Evolutionary conservation across 2,797 vertebrate genomes (phyloP), one percentile per base, ranked within the genome.

Genomic region (Pseudochaenichthys georgianus): DNA sequence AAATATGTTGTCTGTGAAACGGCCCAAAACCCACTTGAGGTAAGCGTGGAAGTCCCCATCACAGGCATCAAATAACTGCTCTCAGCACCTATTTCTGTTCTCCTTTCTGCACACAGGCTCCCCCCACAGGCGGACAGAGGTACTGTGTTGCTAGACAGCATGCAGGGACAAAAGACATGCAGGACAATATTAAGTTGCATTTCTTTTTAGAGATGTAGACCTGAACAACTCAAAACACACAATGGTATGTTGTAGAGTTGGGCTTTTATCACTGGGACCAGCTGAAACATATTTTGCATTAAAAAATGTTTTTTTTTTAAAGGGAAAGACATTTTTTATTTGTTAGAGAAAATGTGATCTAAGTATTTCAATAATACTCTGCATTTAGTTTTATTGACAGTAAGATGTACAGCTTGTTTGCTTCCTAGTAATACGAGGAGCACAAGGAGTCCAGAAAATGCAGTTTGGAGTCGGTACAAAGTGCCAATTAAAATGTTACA

Each of bases 11-110:
- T 92, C 83, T 91, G 88, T 86, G 91, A 92, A 92, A 92, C 89
- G 84, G 87, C 87, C 87, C 87, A 74, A 91, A 93, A 94, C 90
- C 87, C 89, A 92, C 92, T 93, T 92, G 86, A 92, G 89, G 88
- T 89, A 86, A 91, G 85, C 72, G 50, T 91, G 92, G 91, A 95
- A 94, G 89, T 94, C 93, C 94, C 92, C 90, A 88, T 91, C 79
- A 86, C 78, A 71, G 31, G 69, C 81, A 74, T 75, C 68, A 87
- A 86, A 78, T 87, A 88, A 88, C 81, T 86, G 70, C 72, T 84
- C 83, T 78, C 70, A 75, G 82, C 83, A 83, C 71, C 76, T 75
- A 78, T 77, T 84, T 71, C 83, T 80, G 77, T 83, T 64, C 75
- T 83, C 58, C 47, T 82, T 92, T 70, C 77, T 73, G 58, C 88